Evolutionary conservation across 2,797 vertebrate genomes (phyloP).

Genomic region (Vultur gryphus): DNA sequence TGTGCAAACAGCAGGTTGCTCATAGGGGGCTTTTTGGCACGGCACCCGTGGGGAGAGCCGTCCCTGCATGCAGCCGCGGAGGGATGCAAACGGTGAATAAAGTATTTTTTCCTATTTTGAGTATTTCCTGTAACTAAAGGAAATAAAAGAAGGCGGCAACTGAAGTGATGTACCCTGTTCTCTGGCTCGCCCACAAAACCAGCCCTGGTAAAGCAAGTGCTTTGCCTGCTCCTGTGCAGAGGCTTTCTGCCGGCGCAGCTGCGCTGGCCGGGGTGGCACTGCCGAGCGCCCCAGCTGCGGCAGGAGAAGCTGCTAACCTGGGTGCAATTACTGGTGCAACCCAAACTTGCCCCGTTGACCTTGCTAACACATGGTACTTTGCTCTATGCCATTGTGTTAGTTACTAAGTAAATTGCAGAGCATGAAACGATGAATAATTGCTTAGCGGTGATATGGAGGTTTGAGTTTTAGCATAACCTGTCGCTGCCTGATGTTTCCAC

Average conservation of each 20-base stretch:
- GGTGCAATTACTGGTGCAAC: not conserved
- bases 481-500: rapidly evolving
- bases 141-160: not conserved
- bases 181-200: rapidly evolving
- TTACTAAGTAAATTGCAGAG: not conserved
- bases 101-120: not conserved
- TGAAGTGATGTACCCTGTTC: not conserved
- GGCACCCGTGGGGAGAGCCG: rapidly evolving
- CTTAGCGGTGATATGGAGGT: rapidly evolving
- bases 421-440: too few relatives aligned
- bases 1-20: not conserved
- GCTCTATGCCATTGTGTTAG: too few relatives aligned
- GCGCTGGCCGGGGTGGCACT: not conserved
- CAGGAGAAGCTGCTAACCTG: not conserved
- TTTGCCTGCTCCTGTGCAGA: not conserved
- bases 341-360: not conserved
- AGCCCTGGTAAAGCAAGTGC: not conserved
- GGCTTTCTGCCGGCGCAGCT: not conserved
- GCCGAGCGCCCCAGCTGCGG: rapidly evolving
- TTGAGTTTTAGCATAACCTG: not conserved
- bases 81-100: rapidly evolving
- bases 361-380: too few relatives aligned
- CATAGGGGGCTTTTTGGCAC: not conserved
- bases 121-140: not conserved
- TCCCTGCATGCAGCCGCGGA: rapidly evolving